A percentile compares a stretch with the other conserved stretches of the same genome.
Evolutionary conservation across 2,113 vertebrate genomes (phyloP).

Genomic region (Ochotona curzoniae): DNA sequence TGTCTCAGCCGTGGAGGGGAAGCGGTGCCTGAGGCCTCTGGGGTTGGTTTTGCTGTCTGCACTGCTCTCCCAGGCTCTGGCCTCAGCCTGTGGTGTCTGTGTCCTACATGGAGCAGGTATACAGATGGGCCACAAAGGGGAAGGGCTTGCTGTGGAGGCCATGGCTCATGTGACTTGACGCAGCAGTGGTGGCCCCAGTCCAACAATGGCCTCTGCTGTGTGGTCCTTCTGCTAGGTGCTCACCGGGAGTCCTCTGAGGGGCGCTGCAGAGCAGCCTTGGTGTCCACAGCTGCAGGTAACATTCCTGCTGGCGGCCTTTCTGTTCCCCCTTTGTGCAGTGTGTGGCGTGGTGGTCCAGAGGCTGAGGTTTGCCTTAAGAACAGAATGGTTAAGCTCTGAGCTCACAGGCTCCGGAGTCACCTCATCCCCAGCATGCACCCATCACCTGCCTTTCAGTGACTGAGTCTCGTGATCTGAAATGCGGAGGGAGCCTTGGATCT

Average conservation of each 20-base stretch:
- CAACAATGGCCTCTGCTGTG: not conserved
- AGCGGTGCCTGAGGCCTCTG: too few species aligned
- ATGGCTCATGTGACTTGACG: not conserved
- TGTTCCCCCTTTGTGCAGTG: too few species aligned
- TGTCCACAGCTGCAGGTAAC: too few species aligned
- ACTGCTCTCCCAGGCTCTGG: not conserved
- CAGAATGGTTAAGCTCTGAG: rapidly evolving
- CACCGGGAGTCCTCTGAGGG: rapidly evolving
- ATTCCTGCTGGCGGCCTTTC: too few species aligned
- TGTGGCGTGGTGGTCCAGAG: not conserved
- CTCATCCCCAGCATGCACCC: not conserved
- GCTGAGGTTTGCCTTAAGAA: not conserved
- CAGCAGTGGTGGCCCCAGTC: not conserved
- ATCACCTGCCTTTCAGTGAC: not conserved
- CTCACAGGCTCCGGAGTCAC: too few species aligned
- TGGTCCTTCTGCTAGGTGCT: not conserved
- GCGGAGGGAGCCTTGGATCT: too few species aligned
- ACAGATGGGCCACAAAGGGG: too few species aligned
- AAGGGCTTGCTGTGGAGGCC: too few species aligned
- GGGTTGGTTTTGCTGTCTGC: too few species aligned
- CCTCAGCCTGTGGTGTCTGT: not conserved
- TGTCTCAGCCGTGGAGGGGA: too few species aligned
- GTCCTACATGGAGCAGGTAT: not conserved
- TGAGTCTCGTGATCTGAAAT: too few species aligned
- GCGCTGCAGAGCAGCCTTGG: too few species aligned